phyloP scores from a whole-genome alignment of 2,888 invertebrate species.

The Eupithecia vulgata region DNA sequence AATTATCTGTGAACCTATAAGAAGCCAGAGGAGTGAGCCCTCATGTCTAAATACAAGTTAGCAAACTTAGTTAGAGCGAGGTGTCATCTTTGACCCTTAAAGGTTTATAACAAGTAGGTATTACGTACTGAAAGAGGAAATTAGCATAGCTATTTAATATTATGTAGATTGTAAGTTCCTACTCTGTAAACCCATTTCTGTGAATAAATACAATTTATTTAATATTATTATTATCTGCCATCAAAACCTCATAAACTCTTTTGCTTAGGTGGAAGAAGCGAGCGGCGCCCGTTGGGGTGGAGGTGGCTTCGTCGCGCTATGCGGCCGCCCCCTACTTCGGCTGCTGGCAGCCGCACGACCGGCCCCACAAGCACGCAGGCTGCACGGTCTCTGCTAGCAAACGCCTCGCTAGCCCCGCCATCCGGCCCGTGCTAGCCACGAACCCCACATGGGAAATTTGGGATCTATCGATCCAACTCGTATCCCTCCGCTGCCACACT shows the following conservation, averaged over 20 bases:
- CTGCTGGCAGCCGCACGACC: slow-evolving; percentile 81
- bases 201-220: too few relatives aligned
- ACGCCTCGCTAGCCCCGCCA: slow-evolving; percentile 18
- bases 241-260: background rate
- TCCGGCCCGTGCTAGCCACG: slow-evolving; percentile 19
- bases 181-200: too few relatives aligned
- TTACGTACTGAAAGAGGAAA: too few relatives aligned
- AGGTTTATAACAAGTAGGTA: too few relatives aligned
- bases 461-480: background rate
- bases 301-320: slow-evolving; percentile 74
- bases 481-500: background rate
- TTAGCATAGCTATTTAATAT: too few relatives aligned
- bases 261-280: slow-evolving; percentile 88
- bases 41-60: too few relatives aligned
- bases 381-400: slow-evolving; percentile 75
- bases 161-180: too few relatives aligned
- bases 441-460: slow-evolving; percentile 1
- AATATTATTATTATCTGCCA: too few relatives aligned
- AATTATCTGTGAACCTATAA: too few relatives aligned
- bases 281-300: slow-evolving; percentile 72
- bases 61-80: too few relatives aligned
- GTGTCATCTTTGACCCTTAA: too few relatives aligned
- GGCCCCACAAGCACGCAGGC: slow-evolving; percentile 67
- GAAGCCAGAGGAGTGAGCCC: too few relatives aligned
- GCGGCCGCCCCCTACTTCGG: slow-evolving; percentile 75